Conservation (phyloP, 2,113 vertebrate species). For the Odontesthes bonariensis region DNA sequence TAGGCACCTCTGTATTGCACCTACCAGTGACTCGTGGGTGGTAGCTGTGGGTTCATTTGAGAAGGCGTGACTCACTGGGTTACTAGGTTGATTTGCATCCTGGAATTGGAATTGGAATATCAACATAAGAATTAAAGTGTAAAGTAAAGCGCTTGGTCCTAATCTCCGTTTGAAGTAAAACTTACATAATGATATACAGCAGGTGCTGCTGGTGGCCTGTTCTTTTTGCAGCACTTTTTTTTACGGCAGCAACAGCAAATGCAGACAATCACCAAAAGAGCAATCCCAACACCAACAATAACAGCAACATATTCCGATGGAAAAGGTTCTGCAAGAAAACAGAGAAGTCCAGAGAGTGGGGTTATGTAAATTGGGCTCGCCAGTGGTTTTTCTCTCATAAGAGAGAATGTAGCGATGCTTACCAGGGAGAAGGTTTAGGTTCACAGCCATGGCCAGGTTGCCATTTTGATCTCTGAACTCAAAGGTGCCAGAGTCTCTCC, state of each 20-base stretch:
- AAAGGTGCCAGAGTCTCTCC: not conserved
- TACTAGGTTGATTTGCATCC: constrained; percentile 21
- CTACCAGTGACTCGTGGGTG: constrained; percentile 11
- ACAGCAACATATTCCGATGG: not conserved
- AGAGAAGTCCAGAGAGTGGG: not conserved
- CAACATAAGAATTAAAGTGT: no score
- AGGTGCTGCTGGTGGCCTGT: not conserved
- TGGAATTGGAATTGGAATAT: constrained; percentile 22
- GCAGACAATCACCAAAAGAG: not conserved
- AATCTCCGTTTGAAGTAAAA: not conserved
- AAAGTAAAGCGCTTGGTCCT: not conserved
- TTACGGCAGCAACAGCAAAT: constrained; percentile 51
- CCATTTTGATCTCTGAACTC: not conserved
- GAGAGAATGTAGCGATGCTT: not conserved
- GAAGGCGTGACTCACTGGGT: not conserved
- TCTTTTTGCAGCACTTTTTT: constrained; percentile 23
- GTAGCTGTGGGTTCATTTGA: not conserved
- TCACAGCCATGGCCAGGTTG: not conserved
- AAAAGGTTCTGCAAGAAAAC: rapidly evolving
- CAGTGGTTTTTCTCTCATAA: not conserved
- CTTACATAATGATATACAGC: constrained; percentile 35
- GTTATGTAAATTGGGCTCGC: not conserved
- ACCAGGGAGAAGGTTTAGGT: not conserved
- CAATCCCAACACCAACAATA: rapidly evolving
- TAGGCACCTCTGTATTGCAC: not conserved